Conservation (phyloP, 2,888 invertebrate genomes). For the Perithous albicinctus region DNA sequence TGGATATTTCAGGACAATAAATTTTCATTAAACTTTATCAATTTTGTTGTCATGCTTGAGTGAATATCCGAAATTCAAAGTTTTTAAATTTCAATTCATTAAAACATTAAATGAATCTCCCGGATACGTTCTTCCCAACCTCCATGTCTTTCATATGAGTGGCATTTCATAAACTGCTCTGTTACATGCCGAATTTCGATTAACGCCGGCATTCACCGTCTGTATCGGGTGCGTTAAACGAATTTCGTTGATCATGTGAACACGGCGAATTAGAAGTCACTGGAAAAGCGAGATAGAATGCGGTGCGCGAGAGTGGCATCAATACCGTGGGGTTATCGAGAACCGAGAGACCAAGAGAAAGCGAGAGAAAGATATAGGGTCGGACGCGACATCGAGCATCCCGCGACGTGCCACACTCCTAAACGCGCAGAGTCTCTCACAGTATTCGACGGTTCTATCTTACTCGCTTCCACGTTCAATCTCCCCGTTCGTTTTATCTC, state of each 20-base stretch:
- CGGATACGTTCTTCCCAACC: neutral
- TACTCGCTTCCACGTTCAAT: slow-evolving; percentile 25
- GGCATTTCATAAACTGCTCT: slow-evolving; percentile 18
- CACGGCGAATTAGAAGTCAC: slow-evolving; percentile 37
- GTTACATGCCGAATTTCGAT: slow-evolving; percentile 10
- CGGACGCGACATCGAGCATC: slow-evolving; percentile 52
- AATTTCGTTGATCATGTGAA: slow-evolving; percentile 58
- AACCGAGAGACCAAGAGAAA: slow-evolving; percentile 46
- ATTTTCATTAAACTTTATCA: neutral
- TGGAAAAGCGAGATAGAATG: slow-evolving; percentile 31
- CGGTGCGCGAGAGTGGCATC: slow-evolving; percentile 33
- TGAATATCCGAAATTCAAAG: too few species aligned
- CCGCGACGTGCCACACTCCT: slow-evolving; percentile 44
- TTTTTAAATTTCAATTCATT: neutral
- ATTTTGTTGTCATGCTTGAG: neutral
- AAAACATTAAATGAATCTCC: neutral
- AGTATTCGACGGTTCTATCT: slow-evolving; percentile 42
- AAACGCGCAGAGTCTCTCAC: slow-evolving; percentile 49
- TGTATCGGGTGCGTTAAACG: slow-evolving; percentile 32
- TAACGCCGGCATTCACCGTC: slow-evolving; percentile 16
- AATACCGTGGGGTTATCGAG: slow-evolving; percentile 56
- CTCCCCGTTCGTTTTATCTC: slow-evolving; percentile 18
- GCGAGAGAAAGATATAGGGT: slow-evolving; percentile 37
- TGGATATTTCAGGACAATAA: neutral
- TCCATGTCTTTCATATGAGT: neutral